Conservation (phyloP, 2,888 invertebrate genomes). For the Conistra vaccinii region DNA sequence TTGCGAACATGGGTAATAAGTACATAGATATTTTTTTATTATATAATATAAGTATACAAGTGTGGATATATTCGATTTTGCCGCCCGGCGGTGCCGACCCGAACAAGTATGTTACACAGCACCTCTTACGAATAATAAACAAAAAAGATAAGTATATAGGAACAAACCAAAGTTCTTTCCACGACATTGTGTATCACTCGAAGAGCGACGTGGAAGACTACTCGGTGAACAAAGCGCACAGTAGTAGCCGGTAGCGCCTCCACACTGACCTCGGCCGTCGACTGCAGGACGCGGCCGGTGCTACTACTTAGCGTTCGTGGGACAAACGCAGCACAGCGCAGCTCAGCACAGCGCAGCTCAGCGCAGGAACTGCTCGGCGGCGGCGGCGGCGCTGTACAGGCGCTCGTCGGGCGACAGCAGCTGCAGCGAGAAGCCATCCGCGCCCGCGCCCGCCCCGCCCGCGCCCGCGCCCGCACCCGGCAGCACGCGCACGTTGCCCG, state of each 20-base stretch:
- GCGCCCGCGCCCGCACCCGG: conserved; percentile 20
- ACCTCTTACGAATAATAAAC: neutral
- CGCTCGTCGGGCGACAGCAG: conserved; percentile 72
- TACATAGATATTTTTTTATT: neutral
- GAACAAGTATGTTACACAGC: neutral
- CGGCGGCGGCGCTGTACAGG: conserved; percentile 69
- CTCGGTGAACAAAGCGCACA: neutral
- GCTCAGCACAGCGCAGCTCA: neutral
- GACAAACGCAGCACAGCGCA: neutral
- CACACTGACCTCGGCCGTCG: neutral
- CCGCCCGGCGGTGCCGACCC: neutral
- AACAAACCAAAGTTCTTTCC: neutral
- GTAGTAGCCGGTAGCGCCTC: neutral
- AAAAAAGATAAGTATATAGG: neutral
- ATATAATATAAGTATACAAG: neutral
- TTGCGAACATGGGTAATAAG: neutral
- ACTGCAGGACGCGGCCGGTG: neutral
- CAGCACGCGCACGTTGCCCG: conserved; percentile 64
- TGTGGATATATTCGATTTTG: too few relatives aligned
- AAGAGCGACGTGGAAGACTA: neutral
- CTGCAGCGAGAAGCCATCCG: conserved; percentile 73
- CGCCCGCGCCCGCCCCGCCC: conserved; percentile 17
- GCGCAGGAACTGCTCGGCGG: conserved; percentile 18
- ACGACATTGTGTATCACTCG: neutral
- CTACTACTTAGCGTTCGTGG: neutral